A percentile compares a stretch with the other conserved stretches of the same genome.
phyloP scores from a whole-genome alignment of 2,888 invertebrate species.

The Drosophila lutescens region DNA sequence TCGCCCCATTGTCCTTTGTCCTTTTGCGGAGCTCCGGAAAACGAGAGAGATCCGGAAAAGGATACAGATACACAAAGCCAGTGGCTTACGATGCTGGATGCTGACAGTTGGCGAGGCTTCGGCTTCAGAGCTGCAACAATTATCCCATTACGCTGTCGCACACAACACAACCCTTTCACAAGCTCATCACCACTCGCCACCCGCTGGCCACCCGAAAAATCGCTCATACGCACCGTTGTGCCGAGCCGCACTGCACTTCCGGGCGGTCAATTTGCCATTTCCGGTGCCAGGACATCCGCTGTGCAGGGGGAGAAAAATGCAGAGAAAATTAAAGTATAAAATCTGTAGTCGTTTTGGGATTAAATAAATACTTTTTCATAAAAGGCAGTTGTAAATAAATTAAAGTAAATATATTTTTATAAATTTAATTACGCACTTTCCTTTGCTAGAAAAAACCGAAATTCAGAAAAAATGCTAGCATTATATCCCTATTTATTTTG shows the following conservation, averaged over 20 bases:
- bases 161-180: conserved; percentile 66
- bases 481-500: no score
- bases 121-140: conserved; percentile 67
- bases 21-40: conserved; percentile 30
- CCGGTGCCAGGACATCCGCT: conserved; percentile 53
- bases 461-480: no score
- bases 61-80: conserved; percentile 13
- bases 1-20: conserved; percentile 19
- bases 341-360: no score
- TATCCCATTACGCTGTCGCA: conserved; percentile 71
- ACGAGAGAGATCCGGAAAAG: conserved; percentile 45
- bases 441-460: no score
- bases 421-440: no score
- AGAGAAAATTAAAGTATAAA: neutral
- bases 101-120: conserved; percentile 56
- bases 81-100: conserved; percentile 56
- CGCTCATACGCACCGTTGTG: conserved; percentile 72
- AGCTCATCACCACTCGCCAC: conserved; percentile 17
- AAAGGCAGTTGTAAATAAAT: neutral
- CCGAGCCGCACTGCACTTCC: conserved; percentile 66
- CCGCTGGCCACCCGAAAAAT: conserved; percentile 50
- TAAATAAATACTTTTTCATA: no score
- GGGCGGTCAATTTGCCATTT: conserved; percentile 84
- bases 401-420: neutral
- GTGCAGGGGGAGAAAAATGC: conserved; percentile 7